phyloP scores from a whole-genome alignment of 2,797 vertebrate genomes.

The Catharus ustulatus region DNA sequence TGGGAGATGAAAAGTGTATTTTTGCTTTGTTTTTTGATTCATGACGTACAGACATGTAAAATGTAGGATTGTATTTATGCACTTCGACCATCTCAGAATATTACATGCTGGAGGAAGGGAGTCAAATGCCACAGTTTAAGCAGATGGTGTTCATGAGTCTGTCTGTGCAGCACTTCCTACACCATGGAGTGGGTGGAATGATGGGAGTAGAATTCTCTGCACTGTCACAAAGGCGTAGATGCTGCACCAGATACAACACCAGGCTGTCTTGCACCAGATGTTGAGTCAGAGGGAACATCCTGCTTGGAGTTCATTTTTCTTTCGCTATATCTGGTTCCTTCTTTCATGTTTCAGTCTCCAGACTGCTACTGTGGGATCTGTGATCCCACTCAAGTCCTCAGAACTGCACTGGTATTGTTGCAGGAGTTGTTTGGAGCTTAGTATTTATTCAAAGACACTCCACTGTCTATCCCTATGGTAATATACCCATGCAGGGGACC shows the following conservation, averaged over 20 bases:
- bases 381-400: neutral
- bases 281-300: neutral
- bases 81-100: neutral
- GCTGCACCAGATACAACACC: neutral
- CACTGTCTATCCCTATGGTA: no score
- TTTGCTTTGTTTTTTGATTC: neutral
- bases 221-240: neutral
- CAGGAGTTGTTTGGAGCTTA: neutral
- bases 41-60: neutral
- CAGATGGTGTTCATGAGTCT: slow-evolving; percentile 57
- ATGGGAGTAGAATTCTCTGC: neutral
- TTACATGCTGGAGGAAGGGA: neutral
- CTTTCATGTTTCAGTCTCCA: fast-evolving
- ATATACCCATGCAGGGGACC: neutral
- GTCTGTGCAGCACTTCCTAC: slow-evolving; percentile 44
- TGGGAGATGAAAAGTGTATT: neutral
- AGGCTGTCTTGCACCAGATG: neutral
- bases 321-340: neutral
- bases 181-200: neutral
- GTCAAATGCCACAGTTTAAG: neutral
- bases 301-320: neutral
- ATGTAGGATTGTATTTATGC: neutral
- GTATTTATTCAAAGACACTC: neutral
- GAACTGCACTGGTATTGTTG: neutral
- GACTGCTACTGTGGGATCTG: neutral